Evolutionary conservation across 2,888 invertebrate genomes (phyloP), one percentile per base, ranked within the genome.

Genomic region (Cephus rjabovi): DNA sequence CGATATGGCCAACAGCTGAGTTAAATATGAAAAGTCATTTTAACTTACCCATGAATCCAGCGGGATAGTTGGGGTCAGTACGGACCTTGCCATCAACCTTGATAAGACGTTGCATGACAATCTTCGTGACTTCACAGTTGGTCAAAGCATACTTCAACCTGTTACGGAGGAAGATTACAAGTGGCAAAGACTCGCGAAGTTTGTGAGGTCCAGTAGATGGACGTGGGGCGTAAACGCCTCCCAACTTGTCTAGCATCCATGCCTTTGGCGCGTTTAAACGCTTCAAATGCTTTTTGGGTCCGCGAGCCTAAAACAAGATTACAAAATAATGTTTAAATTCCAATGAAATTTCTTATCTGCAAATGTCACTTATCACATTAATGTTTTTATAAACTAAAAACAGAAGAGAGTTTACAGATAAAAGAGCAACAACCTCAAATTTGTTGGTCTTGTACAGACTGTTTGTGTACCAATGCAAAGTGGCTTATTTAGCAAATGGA

Each of bases 211-310:
- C 99, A 84, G 98, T 96, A 91, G 97, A 97, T 82, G 99, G 99
- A 89, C 98, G 96, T 83, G 99, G 99, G 86, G 99, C 99, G 92
- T 98, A 99, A 80, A 97, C 98, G 91, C 99, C 99, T 84, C 98
- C 98, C 89, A 99, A 94, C 93, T 99, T 99, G 94, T 99, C 99
- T 95, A 99, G 95, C 99, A 99, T 99, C 99, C 99, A 99, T 96
- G 99, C 98, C 93, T 98, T 99, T 15, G 99, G 99, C 80, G 99
- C 99, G 92, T 97, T 96, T 90, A 99, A 95, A 93, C 99, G 98
- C 96, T 99, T 99, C 95, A 99, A 95, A 94, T 99, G 99, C 94
- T 99, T 99, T 93, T 98, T 99, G 74, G 98, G 99, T 93, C 99
- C 99, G 93, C 99, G 97, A 93, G 97, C 98, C 98, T 97, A 92